Evolutionary conservation across 2,888 invertebrate species (phyloP).

Genomic region (Notodonta dromedarius): DNA sequence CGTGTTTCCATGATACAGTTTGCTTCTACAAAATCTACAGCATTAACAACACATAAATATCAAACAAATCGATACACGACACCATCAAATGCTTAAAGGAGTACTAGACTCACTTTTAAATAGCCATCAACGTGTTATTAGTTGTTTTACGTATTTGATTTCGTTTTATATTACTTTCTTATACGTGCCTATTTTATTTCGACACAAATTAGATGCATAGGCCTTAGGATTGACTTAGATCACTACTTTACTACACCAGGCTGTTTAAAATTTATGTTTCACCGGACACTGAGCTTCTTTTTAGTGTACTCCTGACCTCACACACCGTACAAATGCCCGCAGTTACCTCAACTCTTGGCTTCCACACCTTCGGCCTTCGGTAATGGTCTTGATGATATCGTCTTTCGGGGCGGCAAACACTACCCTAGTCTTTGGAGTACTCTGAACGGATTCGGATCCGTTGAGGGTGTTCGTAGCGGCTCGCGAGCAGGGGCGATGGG

Average conservation of each 20-base stretch:
- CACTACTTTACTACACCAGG: constrained; percentile 82
- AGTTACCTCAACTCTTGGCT: constrained; percentile 84
- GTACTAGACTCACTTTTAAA: constrained; percentile 79
- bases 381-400: constrained; percentile 65
- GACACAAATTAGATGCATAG: constrained; percentile 82
- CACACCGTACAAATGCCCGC: constrained; percentile 84
- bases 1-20: constrained; percentile 40
- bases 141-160: constrained; percentile 74
- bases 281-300: constrained; percentile 82
- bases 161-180: constrained; percentile 62
- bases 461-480: constrained; percentile 74
- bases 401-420: constrained; percentile 66
- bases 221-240: constrained; percentile 82
- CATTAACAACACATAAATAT: constrained; percentile 49
- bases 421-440: constrained; percentile 67
- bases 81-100: constrained; percentile 77
- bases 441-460: constrained; percentile 67
- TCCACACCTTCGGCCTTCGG: constrained; percentile 80
- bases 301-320: constrained; percentile 83
- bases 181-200: constrained; percentile 80
- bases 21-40: constrained; percentile 43
- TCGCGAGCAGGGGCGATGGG: constrained; percentile 60
- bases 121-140: constrained; percentile 81
- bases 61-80: constrained; percentile 70
- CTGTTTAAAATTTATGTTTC: constrained; percentile 81